These are phyloP conservation scores for Ophion costatus DNA, from an alignment of 2,888 invertebrate species.

Conservation along the genomic window DNA sequence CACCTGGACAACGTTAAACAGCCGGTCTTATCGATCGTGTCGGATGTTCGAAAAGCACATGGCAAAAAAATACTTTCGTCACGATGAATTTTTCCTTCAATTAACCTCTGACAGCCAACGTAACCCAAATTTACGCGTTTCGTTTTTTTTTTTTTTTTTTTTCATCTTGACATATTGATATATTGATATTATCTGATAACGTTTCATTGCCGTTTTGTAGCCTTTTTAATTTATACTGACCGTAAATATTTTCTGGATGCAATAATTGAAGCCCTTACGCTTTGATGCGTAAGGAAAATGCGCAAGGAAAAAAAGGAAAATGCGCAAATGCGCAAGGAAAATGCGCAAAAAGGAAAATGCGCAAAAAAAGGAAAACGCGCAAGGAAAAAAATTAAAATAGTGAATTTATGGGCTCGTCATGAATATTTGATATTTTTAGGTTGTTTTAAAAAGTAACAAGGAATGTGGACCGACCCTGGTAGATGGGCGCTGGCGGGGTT, in stretches of 20 bases:
- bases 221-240: background rate
- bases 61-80: conserved; percentile 19
- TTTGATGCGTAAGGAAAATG: background rate
- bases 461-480: no score
- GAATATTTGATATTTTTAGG: no score
- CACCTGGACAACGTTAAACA: conserved; percentile 68
- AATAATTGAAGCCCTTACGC: background rate
- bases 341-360: no score
- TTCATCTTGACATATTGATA: conserved; percentile 13
- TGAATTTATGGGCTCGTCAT: no score
- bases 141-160: conserved; percentile 26
- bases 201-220: conserved; percentile 12
- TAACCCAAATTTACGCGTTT: background rate
- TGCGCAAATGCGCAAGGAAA: background rate
- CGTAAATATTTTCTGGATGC: background rate
- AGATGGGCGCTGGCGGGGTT: no score
- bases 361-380: no score
- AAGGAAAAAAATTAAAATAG: no score
- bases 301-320: no score
- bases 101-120: conserved; percentile 21
- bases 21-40: conserved; percentile 64
- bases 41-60: conserved; percentile 24
- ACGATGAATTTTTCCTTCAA: conserved; percentile 41
- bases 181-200: conserved; percentile 7
- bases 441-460: no score